A percentile compares a stretch with the other conserved stretches of the same genome.
These are phyloP conservation scores for Mola mola DNA, from an alignment of 2,113 vertebrate genomes.

Conservation along the genomic window DNA sequence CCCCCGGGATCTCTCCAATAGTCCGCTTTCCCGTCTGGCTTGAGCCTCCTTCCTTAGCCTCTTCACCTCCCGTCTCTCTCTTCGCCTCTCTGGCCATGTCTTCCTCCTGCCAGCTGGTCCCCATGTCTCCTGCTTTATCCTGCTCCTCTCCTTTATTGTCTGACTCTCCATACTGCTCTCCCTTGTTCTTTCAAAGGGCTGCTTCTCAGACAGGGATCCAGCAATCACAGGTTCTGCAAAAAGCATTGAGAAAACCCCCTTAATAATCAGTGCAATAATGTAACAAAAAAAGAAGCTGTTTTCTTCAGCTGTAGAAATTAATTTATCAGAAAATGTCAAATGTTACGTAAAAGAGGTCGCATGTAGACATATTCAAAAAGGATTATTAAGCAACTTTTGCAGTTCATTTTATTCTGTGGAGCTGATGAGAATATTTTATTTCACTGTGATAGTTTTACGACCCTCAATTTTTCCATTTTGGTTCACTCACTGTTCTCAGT, in stretches of 20 bases:
- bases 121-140: slow-evolving; percentile 27
- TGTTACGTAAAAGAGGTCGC: no score
- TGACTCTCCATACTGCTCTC: slow-evolving; percentile 28
- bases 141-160: slow-evolving; percentile 23
- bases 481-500: not conserved
- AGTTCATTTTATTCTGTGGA: no score
- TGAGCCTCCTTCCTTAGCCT: slow-evolving; percentile 67
- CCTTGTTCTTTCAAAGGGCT: slow-evolving; percentile 16
- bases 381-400: no score
- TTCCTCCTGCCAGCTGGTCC: slow-evolving; percentile 36
- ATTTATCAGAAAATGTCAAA: no score
- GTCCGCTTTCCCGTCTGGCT: slow-evolving; percentile 49
- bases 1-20: not conserved
- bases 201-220: slow-evolving; percentile 26
- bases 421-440: no score
- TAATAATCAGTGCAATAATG: not conserved
- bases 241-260: slow-evolving; percentile 1
- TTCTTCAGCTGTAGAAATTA: no score
- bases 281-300: not conserved
- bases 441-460: not conserved
- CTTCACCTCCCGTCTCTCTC: slow-evolving; percentile 69
- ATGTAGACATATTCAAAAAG: no score
- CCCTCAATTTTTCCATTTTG: not conserved
- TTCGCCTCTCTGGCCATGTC: slow-evolving; percentile 65
- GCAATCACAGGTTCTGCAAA: slow-evolving; percentile 38